Evolutionary conservation across 2,797 vertebrate species (phyloP), one percentile per base, ranked within the genome.

Genomic region (Gambelia wislizenii): DNA sequence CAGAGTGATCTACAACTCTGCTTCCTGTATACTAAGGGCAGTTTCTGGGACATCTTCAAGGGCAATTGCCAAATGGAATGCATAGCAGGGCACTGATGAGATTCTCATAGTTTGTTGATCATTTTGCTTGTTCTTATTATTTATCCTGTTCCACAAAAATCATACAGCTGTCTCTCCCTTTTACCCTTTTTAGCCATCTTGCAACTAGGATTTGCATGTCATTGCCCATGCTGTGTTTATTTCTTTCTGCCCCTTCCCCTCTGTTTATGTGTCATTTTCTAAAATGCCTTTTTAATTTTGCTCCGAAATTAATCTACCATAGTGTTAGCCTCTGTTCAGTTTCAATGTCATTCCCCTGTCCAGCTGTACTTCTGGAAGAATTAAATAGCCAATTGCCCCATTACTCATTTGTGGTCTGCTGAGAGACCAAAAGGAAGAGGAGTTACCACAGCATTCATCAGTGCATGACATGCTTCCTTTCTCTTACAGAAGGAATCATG

Each of bases 121-220:
- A 42, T 33, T 20, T 42, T 74, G 69, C n/a, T 39, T 13, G 14
- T 64, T 83, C 13, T 67, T 69, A n/a, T 83, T 49, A 49, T 49
- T 69, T 47, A 84, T 70, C 47, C 33, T 27, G 20, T n/a, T 64
- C 42, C 69, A 74, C 14, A 75, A 85, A 74, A 4, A 6, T 0
- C 36, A 59, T 88, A 49, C 93, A 94, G 94, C 87, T 92, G 89
- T 87, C 85, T 75, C 61, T 94, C 87, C 88, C 83, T 20, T 16
- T 12, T 10, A 42, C 1, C 39, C 10, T 7, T n/a, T 93, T 88
- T 27, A 39, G 72, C 80, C 47, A 89, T 64, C 54, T 81, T 0
- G 30, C 25, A 75, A n/a, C 0, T 79, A 69, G 89, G 87, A 87
- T 93, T 94, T 84, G 52, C 0, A 0, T 82, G 87, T 72, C 72